Conservation (phyloP, 2,888 invertebrate genomes). For the Tachina lurida region DNA sequence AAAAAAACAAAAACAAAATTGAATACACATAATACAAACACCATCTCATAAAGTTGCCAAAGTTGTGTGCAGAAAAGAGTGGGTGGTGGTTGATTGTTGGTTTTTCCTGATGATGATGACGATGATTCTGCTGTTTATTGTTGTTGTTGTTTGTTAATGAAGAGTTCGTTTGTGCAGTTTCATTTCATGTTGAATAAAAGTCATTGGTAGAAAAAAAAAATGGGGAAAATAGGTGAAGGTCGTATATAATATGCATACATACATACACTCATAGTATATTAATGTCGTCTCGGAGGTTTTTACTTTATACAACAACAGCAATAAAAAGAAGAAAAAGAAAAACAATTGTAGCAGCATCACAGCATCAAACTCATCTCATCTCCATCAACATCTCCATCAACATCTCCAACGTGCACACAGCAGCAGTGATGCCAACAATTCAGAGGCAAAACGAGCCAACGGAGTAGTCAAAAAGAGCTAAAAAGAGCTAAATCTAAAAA, state of each 20-base stretch:
- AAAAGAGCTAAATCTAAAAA: too few species aligned
- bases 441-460: too few species aligned
- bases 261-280: slow-evolving; percentile 28
- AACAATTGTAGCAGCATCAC: slow-evolving; percentile 22
- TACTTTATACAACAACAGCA: slow-evolving; percentile 53
- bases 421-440: too few species aligned
- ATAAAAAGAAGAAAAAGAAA: slow-evolving; percentile 20
- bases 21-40: background rate
- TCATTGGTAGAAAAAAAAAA: slow-evolving; percentile 50
- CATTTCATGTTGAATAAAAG: slow-evolving; percentile 57
- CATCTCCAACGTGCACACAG: slow-evolving; percentile 15
- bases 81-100: slow-evolving; percentile 27
- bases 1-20: background rate
- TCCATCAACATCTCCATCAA: too few species aligned
- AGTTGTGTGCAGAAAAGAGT: slow-evolving; percentile 1
- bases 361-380: slow-evolving; percentile 29
- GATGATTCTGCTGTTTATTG: slow-evolving; percentile 49
- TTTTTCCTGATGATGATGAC: slow-evolving; percentile 29
- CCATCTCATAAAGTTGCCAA: background rate
- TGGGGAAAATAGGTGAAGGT: slow-evolving; percentile 71
- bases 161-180: slow-evolving; percentile 55
- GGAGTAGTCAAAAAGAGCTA: too few species aligned
- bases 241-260: slow-evolving; percentile 65
- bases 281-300: slow-evolving; percentile 71
- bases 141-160: slow-evolving; percentile 53